Conservation (phyloP, 2,888 invertebrate species). For the Ennomos fuscantarius region DNA sequence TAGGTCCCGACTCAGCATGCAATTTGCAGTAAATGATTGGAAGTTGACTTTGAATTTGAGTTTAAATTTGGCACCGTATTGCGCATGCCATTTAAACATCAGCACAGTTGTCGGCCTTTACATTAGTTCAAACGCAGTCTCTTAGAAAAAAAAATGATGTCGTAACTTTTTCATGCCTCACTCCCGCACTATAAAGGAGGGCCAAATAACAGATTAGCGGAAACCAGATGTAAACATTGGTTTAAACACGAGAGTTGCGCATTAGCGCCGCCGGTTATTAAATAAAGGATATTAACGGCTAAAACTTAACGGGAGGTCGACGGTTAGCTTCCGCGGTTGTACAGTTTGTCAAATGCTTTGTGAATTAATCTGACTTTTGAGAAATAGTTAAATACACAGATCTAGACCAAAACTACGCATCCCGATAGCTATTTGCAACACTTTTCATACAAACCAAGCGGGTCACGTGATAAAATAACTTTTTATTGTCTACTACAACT, state of each 20-base stretch:
- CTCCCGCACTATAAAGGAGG: slow-evolving; percentile 30
- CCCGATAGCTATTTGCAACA: too few species aligned
- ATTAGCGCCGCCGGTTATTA: slow-evolving; percentile 49
- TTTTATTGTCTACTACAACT: too few species aligned
- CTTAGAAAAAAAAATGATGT: neutral
- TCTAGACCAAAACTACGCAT: too few species aligned
- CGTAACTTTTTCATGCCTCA: neutral
- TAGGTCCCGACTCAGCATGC: too few species aligned
- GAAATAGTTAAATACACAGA: neutral
- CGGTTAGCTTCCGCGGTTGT: slow-evolving; percentile 8
- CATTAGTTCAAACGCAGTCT: too few species aligned
- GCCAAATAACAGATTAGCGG: slow-evolving; percentile 37
- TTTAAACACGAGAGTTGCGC: slow-evolving; percentile 59
- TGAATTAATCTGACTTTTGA: neutral
- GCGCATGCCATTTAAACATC: too few species aligned
- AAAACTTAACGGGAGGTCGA: slow-evolving; percentile 12
- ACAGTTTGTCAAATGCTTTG: slow-evolving; percentile 13
- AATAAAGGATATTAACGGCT: slow-evolving; percentile 24
- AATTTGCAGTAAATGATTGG: too few species aligned
- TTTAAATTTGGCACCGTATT: too few species aligned
- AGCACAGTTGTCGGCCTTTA: too few species aligned
- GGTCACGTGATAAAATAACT: too few species aligned
- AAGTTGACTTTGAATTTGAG: too few species aligned
- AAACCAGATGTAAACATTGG: slow-evolving; percentile 55
- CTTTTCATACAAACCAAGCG: too few species aligned